A percentile compares a stretch with the other conserved stretches of the same genome.
Conservation (phyloP, 2,888 invertebrate species). For the Drosophila cognata region DNA sequence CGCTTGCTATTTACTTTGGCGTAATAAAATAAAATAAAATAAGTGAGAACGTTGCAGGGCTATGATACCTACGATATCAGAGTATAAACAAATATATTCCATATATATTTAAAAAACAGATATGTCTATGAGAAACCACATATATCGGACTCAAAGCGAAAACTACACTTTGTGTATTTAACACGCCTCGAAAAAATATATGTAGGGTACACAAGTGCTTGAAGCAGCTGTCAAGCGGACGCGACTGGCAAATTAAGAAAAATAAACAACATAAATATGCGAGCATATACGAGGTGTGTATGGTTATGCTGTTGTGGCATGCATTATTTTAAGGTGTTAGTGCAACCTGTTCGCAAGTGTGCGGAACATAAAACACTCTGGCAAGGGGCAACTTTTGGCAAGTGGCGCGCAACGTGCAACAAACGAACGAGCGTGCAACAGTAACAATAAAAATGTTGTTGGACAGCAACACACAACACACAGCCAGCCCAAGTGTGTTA, state of each 20-base stretch:
- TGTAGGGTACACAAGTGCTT: conserved; percentile 5
- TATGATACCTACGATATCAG: too few relatives aligned
- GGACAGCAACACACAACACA: conserved; percentile 13
- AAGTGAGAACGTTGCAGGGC: not conserved
- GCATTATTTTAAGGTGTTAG: conserved; percentile 41
- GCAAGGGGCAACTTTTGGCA: conserved; percentile 29
- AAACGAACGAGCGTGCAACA: conserved; percentile 9
- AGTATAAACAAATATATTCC: too few relatives aligned
- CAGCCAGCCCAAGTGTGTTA: conserved; percentile 6
- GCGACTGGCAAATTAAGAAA: conserved; percentile 22
- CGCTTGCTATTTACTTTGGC: not conserved
- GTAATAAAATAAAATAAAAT: not conserved
- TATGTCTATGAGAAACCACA: not conserved
- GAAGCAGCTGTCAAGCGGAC: conserved; percentile 17
- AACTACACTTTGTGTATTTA: not conserved
- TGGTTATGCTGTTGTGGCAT: conserved; percentile 25
- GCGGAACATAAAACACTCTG: conserved; percentile 43
- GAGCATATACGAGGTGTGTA: conserved; percentile 9
- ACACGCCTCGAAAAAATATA: not conserved
- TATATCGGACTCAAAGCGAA: not conserved
- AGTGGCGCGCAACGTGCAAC: conserved; percentile 14
- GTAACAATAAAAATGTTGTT: conserved; percentile 12
- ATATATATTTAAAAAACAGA: not conserved
- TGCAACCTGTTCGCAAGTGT: conserved; percentile 30
- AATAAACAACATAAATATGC: conserved; percentile 20